Percentiles rank a stretch among this genome's conserved stretches.
These are phyloP conservation scores for Urechis unicinctus DNA, from an alignment of 2,888 invertebrate genomes.

Conservation along the genomic window DNA sequence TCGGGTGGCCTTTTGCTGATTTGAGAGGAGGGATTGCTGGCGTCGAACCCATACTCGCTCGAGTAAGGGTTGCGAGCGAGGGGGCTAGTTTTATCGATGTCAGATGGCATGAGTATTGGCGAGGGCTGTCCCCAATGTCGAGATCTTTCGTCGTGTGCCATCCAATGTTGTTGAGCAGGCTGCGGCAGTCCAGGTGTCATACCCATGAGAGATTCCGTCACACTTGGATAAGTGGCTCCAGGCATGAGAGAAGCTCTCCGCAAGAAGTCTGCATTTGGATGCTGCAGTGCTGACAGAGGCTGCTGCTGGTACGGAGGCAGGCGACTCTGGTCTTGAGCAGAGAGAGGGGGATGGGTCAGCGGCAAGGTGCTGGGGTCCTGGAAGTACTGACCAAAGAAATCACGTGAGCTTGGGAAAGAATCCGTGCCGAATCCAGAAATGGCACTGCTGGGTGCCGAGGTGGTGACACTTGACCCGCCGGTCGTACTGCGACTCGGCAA, in stretches of 20 bases:
- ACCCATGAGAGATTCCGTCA: conserved; percentile 10
- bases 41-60: neutral
- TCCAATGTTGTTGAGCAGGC: conserved; percentile 10
- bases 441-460: neutral
- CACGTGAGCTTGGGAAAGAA: conserved; percentile 6
- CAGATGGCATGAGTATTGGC: conserved; percentile 14
- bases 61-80: neutral
- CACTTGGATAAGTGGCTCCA: conserved; percentile 5
- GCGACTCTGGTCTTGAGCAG: conserved; percentile 6
- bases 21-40: neutral
- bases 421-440: neutral
- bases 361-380: conserved; percentile 20
- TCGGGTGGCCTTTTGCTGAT: neutral
- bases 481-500: too few relatives aligned
- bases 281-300: conserved; percentile 7
- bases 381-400: conserved; percentile 39
- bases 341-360: conserved; percentile 4
- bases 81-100: conserved; percentile 6
- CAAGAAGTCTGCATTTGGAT: conserved; percentile 13
- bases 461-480: neutral
- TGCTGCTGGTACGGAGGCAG: conserved; percentile 5
- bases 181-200: conserved; percentile 1
- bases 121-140: conserved; percentile 17
- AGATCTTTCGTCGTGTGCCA: conserved; percentile 14
- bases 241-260: conserved; percentile 13